A percentile compares a stretch with the other conserved stretches of the same genome.
Evolutionary conservation across 1,140 invertebrate genomes (phyloP).

Genomic region (Platorchestia sp.): DNA sequence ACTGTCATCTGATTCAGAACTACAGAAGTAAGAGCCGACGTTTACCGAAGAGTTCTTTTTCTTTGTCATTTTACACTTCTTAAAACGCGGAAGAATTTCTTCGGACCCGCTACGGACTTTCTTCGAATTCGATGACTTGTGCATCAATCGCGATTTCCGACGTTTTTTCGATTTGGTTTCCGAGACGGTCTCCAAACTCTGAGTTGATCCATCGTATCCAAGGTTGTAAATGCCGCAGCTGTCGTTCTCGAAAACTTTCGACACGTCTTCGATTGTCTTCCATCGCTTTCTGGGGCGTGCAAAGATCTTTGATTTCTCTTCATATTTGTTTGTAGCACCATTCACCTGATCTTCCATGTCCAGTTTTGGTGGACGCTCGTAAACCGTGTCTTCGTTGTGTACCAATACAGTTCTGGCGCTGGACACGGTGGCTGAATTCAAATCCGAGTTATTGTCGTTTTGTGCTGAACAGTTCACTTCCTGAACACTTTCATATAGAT

Average conservation of each 20-base stretch:
- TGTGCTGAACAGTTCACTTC: background rate
- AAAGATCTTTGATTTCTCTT: background rate
- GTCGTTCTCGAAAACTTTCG: background rate
- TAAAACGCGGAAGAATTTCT: background rate
- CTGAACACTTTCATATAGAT: background rate
- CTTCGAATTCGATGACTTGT: background rate
- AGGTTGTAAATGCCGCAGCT: background rate
- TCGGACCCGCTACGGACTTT: background rate
- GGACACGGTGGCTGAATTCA: background rate
- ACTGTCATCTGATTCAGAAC: constrained; percentile 24
- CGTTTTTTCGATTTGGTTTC: background rate
- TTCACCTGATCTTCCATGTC: background rate
- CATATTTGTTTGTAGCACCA: background rate
- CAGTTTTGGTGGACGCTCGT: background rate
- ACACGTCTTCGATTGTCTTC: constrained; percentile 11
- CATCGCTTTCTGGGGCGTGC: background rate
- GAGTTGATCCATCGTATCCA: background rate
- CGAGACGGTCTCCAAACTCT: background rate
- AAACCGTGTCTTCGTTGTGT: background rate
- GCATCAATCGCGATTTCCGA: background rate
- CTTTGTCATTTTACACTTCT: background rate
- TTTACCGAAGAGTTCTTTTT: background rate
- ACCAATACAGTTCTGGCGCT: background rate
- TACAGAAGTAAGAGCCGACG: background rate
- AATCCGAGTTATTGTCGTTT: background rate